Evolutionary conservation across 1,140 invertebrate species (phyloP).

Genomic region (Drosophila miranda): DNA sequence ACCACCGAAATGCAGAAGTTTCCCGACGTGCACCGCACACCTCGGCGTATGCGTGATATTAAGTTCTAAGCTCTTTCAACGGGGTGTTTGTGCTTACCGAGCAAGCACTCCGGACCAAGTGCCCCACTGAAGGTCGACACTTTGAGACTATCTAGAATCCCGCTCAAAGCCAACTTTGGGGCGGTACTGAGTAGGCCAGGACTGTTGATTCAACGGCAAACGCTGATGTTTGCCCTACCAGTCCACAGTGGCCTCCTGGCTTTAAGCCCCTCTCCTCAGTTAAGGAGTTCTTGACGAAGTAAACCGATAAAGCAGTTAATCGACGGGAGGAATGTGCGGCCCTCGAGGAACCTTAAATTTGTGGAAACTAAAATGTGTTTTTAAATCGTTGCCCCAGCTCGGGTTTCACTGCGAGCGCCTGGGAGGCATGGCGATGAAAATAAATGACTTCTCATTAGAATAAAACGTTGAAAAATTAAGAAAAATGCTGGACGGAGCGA

Average conservation of each 20-base stretch:
- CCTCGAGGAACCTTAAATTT: conserved; percentile 19
- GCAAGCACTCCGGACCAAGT: conserved; percentile 26
- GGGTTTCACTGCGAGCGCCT: neutral
- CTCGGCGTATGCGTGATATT: conserved; percentile 60
- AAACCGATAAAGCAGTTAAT: conserved; percentile 38
- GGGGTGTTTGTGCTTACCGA: conserved; percentile 4
- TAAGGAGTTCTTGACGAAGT: conserved; percentile 7
- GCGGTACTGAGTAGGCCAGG: conserved; percentile 17
- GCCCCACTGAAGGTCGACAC: conserved; percentile 4
- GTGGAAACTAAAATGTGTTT: conserved; percentile 20
- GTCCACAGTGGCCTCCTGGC: conserved; percentile 10
- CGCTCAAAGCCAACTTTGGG: conserved; percentile 15
- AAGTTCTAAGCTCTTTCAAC: conserved; percentile 37
- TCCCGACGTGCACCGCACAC: conserved; percentile 4
- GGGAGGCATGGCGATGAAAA: conserved; percentile 63
- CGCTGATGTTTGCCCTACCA: conserved; percentile 23
- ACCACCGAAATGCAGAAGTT: conserved; percentile 33
- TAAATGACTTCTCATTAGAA: conserved; percentile 76
- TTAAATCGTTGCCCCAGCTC: conserved; percentile 35
- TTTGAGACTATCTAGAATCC: conserved; percentile 21
- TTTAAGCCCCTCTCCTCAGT: neutral
- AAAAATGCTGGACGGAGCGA: conserved; percentile 56
- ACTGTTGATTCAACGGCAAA: conserved; percentile 40
- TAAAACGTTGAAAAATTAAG: conserved; percentile 78
- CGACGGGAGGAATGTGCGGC: neutral